Conservation (phyloP, 2,113 vertebrate genomes). For the Tautogolabrus adspersus region DNA sequence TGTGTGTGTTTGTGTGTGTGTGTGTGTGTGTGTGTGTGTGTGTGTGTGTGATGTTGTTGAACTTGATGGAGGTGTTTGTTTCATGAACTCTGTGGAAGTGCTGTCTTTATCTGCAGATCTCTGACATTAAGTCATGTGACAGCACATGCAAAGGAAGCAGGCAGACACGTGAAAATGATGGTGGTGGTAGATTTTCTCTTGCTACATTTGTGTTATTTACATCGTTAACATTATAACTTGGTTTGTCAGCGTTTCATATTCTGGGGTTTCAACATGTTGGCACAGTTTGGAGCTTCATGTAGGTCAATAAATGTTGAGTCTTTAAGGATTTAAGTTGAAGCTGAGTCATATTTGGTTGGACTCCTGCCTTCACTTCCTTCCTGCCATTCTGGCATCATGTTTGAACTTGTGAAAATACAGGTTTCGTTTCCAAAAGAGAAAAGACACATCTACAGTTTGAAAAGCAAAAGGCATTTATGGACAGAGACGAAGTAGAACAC, state of each 20-base stretch:
- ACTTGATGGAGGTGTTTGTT: slow-evolving; percentile 48
- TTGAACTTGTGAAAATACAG: not conserved
- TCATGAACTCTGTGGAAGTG: slow-evolving; percentile 27
- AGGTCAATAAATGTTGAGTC: not conserved
- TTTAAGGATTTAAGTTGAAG: not conserved
- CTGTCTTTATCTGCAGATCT: slow-evolving; percentile 25
- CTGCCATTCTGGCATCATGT: not conserved
- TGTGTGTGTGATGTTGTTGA: slow-evolving; percentile 16
- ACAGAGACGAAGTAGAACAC: not conserved
- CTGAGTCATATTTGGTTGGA: not conserved
- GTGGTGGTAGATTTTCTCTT: not conserved
- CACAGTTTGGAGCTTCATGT: not conserved
- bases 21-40: slow-evolving; percentile 20
- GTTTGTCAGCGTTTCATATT: no score
- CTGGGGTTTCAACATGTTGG: no score
- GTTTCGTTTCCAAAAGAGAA: not conserved
- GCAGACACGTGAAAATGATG: not conserved
- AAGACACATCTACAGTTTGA: not conserved
- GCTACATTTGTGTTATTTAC: not conserved
- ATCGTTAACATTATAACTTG: no score
- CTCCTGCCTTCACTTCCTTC: not conserved
- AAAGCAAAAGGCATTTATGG: no score
- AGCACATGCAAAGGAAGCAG: not conserved
- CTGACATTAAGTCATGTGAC: not conserved
- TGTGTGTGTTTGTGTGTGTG: no score